These are phyloP conservation scores for Diplodus puntazzo DNA, from an alignment of 2,797 vertebrate species.

Conservation along the genomic window DNA sequence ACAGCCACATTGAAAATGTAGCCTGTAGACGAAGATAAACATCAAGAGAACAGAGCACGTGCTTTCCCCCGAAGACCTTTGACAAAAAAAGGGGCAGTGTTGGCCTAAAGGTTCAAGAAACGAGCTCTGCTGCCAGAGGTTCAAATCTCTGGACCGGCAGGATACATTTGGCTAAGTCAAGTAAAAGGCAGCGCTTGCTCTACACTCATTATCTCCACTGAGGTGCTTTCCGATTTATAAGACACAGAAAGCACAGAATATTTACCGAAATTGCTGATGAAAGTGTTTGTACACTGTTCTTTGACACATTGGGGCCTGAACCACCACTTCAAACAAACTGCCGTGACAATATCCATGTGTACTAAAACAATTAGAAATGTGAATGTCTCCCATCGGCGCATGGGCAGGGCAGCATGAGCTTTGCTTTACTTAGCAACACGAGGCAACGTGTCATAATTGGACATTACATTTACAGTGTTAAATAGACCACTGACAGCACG, in stretches of 20 bases:
- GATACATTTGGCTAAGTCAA: too few relatives aligned
- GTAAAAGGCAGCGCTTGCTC: too few relatives aligned
- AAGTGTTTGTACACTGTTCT: conserved; percentile 22
- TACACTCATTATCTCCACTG: too few relatives aligned
- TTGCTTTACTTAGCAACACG: conserved; percentile 5
- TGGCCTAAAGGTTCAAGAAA: too few relatives aligned
- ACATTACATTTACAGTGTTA: conserved; percentile 37
- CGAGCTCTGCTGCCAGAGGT: too few relatives aligned
- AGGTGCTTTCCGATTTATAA: neutral
- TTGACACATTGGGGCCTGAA: conserved; percentile 15
- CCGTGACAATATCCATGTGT: conserved; percentile 7
- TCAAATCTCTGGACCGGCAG: neutral
- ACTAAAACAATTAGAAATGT: conserved; percentile 5
- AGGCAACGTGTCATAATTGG: conserved; percentile 46
- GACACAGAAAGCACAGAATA: neutral
- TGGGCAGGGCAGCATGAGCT: conserved; percentile 7
- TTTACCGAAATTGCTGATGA: conserved; percentile 8
- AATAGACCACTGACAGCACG: conserved; percentile 31
- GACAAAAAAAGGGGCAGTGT: neutral
- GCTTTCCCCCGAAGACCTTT: neutral
- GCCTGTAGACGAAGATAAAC: neutral
- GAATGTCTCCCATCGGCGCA: conserved; percentile 5
- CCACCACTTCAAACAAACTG: conserved; percentile 4
- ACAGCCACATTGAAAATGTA: conserved; percentile 4
- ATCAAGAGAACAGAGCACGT: neutral